These are phyloP conservation scores for Columbina picui DNA, from an alignment of 2,113 vertebrate species.

Conservation along the genomic window DNA sequence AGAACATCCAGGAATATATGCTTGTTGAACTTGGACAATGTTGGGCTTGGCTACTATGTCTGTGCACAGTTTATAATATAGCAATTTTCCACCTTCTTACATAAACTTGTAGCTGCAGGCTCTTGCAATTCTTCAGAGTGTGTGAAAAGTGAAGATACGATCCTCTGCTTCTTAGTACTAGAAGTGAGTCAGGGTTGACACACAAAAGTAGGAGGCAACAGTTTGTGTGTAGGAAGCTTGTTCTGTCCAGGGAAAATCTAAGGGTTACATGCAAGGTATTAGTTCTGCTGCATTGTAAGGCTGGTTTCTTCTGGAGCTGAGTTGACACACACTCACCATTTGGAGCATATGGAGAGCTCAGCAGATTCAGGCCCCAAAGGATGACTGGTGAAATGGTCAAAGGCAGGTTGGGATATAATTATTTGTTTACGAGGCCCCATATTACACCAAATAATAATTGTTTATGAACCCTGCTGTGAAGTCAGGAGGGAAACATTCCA, in stretches of 20 bases:
- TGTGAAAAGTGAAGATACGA: neutral
- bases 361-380: neutral
- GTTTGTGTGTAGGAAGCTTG: conserved; percentile 52
- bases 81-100: neutral
- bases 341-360: neutral
- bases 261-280: neutral
- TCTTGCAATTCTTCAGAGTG: neutral
- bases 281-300: neutral
- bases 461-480: conserved; percentile 31
- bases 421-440: conserved; percentile 29
- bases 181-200: conserved; percentile 53
- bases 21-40: neutral
- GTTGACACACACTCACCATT: neutral
- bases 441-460: conserved; percentile 26
- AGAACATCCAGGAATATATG: neutral
- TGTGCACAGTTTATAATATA: neutral
- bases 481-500: conserved; percentile 16
- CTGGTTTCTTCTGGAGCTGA: neutral
- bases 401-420: conserved; percentile 31
- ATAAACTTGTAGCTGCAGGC: neutral
- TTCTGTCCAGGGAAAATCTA: conserved; percentile 28
- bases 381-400: neutral
- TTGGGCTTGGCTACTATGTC: neutral
- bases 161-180: neutral
- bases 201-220: conserved; percentile 53